These are phyloP conservation scores for Oncopodura yosiiana DNA, from an alignment of 1,140 invertebrate genomes.

Conservation along the genomic window DNA sequence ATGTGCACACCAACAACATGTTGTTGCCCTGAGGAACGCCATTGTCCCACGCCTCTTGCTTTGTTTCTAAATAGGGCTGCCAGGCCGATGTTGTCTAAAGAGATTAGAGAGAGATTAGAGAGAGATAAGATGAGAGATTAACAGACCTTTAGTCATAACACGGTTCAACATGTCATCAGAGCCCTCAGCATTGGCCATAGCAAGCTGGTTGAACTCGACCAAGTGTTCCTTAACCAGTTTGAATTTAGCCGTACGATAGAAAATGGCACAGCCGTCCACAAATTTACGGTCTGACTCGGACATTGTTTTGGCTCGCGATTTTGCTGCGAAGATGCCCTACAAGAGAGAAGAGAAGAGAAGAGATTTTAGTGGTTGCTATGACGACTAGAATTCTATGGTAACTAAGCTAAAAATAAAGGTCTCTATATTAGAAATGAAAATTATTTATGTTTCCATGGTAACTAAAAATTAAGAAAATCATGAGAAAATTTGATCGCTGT, in stretches of 20 bases:
- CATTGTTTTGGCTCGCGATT: slow-evolving; percentile 98
- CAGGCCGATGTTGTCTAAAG: slow-evolving; percentile 89
- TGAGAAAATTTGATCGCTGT: too few relatives aligned
- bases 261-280: slow-evolving; percentile 99
- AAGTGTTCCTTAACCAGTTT: slow-evolving; percentile 87
- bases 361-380: too few relatives aligned
- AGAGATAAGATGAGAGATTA: slow-evolving; percentile 1
- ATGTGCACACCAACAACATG: slow-evolving; percentile 88
- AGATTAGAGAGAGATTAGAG: neutral
- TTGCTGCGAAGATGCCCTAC: slow-evolving; percentile 94
- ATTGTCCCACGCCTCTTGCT: slow-evolving; percentile 85
- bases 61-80: slow-evolving; percentile 88
- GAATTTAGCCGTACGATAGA: slow-evolving; percentile 90
- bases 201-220: slow-evolving; percentile 85
- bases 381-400: too few relatives aligned
- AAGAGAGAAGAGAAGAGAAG: too few relatives aligned
- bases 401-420: too few relatives aligned
- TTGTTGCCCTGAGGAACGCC: slow-evolving; percentile 71
- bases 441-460: neutral
- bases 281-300: slow-evolving; percentile 89
- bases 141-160: slow-evolving; percentile 81
- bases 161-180: slow-evolving; percentile 97
- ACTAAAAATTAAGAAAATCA: neutral
- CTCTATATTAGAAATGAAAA: neutral
- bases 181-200: slow-evolving; percentile 61